Base-by-base conservation (phyloP, 2,888 invertebrate species). In the Cosmia trapezina region DNA sequence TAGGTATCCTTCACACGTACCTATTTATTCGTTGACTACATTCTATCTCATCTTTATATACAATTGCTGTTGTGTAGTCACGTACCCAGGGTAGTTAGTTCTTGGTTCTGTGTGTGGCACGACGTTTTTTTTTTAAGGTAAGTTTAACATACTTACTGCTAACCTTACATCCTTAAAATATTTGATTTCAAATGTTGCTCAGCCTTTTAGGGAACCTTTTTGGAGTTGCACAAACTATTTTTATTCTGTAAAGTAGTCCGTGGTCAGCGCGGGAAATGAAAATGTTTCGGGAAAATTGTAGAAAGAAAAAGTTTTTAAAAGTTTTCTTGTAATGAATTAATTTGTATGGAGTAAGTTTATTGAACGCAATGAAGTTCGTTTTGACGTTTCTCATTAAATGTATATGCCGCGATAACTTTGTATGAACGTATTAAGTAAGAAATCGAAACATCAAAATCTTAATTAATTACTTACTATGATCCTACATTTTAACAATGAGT, bases 121-220 rank as follows among this genome's bases (percentile, higher is more conserved):
- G 54, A 80, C 80, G 80, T 49, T 69, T 62, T 71, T 62, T 49
- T 62, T 49, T 17, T 0, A 57, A 80, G 45, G 81, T 81, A 59
- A 66, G 78, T 53, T 37, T 33, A 9, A 12, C 4, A 41, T 51
- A 33, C 8, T n/a, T 17, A n/a, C n/a, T n/a, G n/a, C n/a, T n/a
- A n/a, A n/a, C n/a, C n/a, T n/a, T n/a, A 14, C 17, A 37, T 4
- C 4, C 14, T n/a, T 8, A 0, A 7, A 49, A 66, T 33, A 37
- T 45, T 45, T 43, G 4, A 33, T 47, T 70, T 57, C 12, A 33
- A 49, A 45, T 54, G 4, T 33, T 22, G 22, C 37, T 17, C 22
- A 8, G 9, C 6, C 9, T 37, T 37, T 57, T 37, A 5, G 14
- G 9, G 0, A 28, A 54, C 22, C 11, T 49, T 33, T 61, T 73